These are phyloP conservation scores for Brachionichthys hirsutus DNA, from an alignment of 2,113 vertebrate genomes.

Conservation along the genomic window DNA sequence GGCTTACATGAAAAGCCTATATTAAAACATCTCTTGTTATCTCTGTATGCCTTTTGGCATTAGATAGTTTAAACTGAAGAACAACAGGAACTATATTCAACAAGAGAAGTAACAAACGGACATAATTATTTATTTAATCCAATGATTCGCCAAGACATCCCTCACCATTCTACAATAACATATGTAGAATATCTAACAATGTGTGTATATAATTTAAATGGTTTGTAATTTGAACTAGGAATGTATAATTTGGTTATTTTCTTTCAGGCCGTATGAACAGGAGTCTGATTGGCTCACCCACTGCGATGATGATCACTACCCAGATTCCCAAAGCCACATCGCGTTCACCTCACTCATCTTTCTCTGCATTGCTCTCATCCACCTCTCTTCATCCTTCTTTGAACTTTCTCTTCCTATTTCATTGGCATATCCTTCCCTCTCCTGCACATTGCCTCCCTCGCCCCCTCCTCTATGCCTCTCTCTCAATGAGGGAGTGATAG, in stretches of 20 bases:
- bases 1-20: background rate
- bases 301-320: background rate
- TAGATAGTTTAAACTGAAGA: background rate
- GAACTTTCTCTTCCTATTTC: slow-evolving; percentile 33
- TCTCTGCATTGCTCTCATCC: background rate
- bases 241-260: background rate
- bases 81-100: background rate
- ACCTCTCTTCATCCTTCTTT: slow-evolving; percentile 12
- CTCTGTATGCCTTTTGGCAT: background rate
- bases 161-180: no score
- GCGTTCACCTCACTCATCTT: background rate
- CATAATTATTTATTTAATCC: no score
- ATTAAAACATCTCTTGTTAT: background rate
- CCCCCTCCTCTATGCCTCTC: slow-evolving; percentile 74
- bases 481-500: slow-evolving; percentile 86
- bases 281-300: background rate
- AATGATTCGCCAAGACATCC: no score
- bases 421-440: slow-evolving; percentile 38
- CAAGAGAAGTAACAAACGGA: background rate
- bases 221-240: no score
- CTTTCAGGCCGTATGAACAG: background rate
- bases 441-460: slow-evolving; percentile 41
- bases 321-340: background rate
- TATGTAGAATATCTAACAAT: no score
- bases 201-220: no score